Percentiles rank a stretch among this genome's conserved stretches.
These are phyloP conservation scores for Frankliniella fusca DNA, from an alignment of 2,888 invertebrate genomes.

Conservation along the genomic window DNA sequence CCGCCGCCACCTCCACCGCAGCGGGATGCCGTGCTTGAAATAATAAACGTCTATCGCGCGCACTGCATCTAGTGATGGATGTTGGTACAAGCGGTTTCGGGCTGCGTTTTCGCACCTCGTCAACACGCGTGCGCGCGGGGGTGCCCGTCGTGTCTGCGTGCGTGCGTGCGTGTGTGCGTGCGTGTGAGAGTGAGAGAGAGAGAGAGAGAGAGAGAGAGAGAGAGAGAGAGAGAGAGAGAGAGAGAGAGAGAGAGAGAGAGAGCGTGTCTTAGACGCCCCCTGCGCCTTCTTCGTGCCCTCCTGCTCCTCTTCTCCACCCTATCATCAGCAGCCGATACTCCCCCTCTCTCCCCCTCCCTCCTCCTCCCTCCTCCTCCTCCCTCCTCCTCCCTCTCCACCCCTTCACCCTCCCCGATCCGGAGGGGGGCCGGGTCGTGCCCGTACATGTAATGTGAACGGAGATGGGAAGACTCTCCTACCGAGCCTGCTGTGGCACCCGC, in stretches of 20 bases:
- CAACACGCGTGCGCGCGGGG: background rate
- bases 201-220: slow-evolving; percentile 23
- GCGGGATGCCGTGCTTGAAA: no score
- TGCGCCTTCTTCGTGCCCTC: background rate
- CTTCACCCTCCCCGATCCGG: background rate
- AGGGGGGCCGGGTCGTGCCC: slow-evolving; percentile 2
- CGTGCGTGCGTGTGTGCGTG: background rate
- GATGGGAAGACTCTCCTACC: no score
- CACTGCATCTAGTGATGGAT: no score
- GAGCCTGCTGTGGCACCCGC: no score
- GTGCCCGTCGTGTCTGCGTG: background rate
- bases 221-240: slow-evolving; percentile 14
- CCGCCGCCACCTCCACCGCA: no score
- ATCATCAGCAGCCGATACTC: slow-evolving; percentile 5
- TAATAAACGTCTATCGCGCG: no score
- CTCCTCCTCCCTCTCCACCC: background rate
- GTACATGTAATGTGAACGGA: slow-evolving; percentile 11
- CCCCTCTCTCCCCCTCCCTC: background rate
- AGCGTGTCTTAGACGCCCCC: background rate
- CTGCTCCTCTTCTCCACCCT: background rate
- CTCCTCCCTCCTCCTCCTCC: background rate
- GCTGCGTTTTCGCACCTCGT: slow-evolving; percentile 10
- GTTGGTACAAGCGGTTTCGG: no score
- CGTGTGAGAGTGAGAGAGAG: background rate
- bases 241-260: background rate